phyloP scores from a whole-genome alignment of 2,797 vertebrate species.

The Pseudochirops cupreus region DNA sequence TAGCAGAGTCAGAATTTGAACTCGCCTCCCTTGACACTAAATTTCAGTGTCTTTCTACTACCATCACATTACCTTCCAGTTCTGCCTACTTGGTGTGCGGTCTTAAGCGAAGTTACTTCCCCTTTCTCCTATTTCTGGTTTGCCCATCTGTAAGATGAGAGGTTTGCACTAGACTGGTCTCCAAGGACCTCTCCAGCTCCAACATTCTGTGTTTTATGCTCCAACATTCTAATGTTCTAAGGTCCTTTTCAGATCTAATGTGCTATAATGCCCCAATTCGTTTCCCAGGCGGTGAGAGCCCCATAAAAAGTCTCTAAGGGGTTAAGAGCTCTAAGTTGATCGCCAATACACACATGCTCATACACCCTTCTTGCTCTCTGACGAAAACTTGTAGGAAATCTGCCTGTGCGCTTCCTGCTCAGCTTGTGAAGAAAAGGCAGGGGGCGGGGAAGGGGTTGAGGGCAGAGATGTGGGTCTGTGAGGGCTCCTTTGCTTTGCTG shows the following conservation, averaged over 20 bases:
- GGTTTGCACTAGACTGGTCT: background rate
- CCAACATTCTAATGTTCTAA: background rate
- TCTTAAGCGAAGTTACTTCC: background rate
- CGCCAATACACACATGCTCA: background rate
- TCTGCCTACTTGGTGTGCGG: background rate
- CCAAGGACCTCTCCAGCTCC: background rate
- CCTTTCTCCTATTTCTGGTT: background rate
- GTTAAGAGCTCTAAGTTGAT: slow-evolving; percentile 68
- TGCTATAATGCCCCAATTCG: rapidly evolving
- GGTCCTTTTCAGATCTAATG: background rate
- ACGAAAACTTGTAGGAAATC: slow-evolving; percentile 80
- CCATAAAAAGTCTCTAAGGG: slow-evolving; percentile 63
- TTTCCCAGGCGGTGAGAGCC: background rate
- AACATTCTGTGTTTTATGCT: background rate
- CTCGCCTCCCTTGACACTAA: background rate
- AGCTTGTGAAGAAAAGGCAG: slow-evolving; percentile 58
- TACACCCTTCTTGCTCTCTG: slow-evolving; percentile 73
- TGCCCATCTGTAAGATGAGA: background rate
- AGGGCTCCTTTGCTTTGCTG: slow-evolving; percentile 48
- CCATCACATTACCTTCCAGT: background rate
- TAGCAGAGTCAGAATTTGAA: background rate
- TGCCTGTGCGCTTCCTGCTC: slow-evolving; percentile 79
- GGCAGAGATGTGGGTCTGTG: slow-evolving; percentile 69
- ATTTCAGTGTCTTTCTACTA: background rate
- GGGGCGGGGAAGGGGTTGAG: slow-evolving; percentile 67